A percentile compares a stretch with the other conserved stretches of the same genome.
These are phyloP conservation scores for Belgica antarctica DNA, from an alignment of 2,888 invertebrate species.

Conservation along the genomic window DNA sequence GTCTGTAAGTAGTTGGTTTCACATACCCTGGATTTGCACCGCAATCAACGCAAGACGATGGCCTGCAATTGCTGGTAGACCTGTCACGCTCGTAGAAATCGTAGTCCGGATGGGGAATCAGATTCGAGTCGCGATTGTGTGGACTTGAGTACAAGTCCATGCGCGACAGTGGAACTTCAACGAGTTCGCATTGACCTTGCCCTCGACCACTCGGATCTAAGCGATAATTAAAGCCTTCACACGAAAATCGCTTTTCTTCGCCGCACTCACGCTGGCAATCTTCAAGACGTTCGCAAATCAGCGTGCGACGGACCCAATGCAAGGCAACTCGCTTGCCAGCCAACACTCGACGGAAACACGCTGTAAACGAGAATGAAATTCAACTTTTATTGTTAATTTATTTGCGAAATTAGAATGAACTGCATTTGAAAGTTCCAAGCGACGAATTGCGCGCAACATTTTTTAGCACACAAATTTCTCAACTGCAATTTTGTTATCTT, in stretches of 20 bases:
- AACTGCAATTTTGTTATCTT: not conserved
- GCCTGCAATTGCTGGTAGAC: slow-evolving; percentile 63
- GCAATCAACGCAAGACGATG: slow-evolving; percentile 52
- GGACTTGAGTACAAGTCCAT: slow-evolving; percentile 61
- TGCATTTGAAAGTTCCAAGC: not conserved
- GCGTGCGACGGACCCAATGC: slow-evolving; percentile 66
- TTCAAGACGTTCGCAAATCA: slow-evolving; percentile 69
- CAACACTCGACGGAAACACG: slow-evolving; percentile 74
- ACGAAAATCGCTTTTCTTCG: slow-evolving; percentile 69
- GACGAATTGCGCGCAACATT: not conserved
- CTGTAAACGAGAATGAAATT: slow-evolving; percentile 58
- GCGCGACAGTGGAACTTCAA: slow-evolving; percentile 67
- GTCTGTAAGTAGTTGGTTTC: slow-evolving; percentile 46
- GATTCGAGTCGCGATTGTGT: slow-evolving; percentile 57
- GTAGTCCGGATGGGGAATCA: slow-evolving; percentile 62
- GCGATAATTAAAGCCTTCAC: slow-evolving; percentile 81
- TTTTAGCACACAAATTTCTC: slow-evolving; percentile 3
- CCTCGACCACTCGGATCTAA: slow-evolving; percentile 68
- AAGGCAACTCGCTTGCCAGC: slow-evolving; percentile 71
- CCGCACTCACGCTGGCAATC: slow-evolving; percentile 76
- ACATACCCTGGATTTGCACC: slow-evolving; percentile 48
- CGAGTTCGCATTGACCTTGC: slow-evolving; percentile 74
- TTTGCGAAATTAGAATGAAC: not conserved
- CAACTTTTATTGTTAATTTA: not conserved
- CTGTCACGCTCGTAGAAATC: slow-evolving; percentile 78